Percentiles rank a stretch among this genome's conserved stretches.
These are phyloP conservation scores for Condylostylus longicornis DNA, from an alignment of 1,140 invertebrate species.

Conservation along the genomic window DNA sequence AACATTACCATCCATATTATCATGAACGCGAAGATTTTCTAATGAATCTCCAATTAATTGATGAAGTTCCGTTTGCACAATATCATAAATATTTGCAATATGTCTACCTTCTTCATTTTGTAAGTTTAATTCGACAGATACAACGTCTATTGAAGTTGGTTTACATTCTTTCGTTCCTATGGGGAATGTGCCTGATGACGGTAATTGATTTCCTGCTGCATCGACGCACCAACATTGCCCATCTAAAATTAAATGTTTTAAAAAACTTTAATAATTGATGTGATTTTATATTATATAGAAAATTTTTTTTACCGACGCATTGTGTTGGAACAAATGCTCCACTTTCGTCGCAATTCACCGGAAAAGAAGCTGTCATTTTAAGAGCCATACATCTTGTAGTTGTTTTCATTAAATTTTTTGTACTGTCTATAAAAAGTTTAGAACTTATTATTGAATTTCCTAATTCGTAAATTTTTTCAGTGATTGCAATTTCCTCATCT, in stretches of 20 bases:
- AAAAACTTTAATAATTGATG: too few relatives aligned
- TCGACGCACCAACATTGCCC: slow-evolving; percentile 76
- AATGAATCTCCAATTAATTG: slow-evolving; percentile 21
- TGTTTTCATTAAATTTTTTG: slow-evolving; percentile 20
- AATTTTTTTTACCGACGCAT: slow-evolving; percentile 45
- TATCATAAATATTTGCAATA: slow-evolving; percentile 24
- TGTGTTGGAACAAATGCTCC: slow-evolving; percentile 60
- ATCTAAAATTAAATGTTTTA: too few relatives aligned
- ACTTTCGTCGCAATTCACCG: slow-evolving; percentile 44
- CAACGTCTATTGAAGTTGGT: slow-evolving; percentile 23
- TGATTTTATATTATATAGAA: too few relatives aligned
- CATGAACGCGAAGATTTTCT: slow-evolving; percentile 30
- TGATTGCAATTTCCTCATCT: slow-evolving; percentile 14
- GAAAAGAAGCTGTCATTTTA: slow-evolving; percentile 36
- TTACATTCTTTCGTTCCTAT: slow-evolving; percentile 30
- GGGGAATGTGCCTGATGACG: slow-evolving; percentile 44
- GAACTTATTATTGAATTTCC: slow-evolving; percentile 29
- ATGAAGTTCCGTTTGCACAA: slow-evolving; percentile 19
- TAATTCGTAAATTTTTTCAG: slow-evolving; percentile 25
- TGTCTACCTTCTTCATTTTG: slow-evolving; percentile 14
- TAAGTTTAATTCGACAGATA: slow-evolving; percentile 27
- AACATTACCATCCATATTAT: slow-evolving; percentile 25
- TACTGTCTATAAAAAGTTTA: slow-evolving; percentile 15
- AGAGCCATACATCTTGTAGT: slow-evolving; percentile 48
- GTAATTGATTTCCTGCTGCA: slow-evolving; percentile 62